Conservation (phyloP, 2,888 invertebrate species). For the Drosophila cyrtoloma region DNA sequence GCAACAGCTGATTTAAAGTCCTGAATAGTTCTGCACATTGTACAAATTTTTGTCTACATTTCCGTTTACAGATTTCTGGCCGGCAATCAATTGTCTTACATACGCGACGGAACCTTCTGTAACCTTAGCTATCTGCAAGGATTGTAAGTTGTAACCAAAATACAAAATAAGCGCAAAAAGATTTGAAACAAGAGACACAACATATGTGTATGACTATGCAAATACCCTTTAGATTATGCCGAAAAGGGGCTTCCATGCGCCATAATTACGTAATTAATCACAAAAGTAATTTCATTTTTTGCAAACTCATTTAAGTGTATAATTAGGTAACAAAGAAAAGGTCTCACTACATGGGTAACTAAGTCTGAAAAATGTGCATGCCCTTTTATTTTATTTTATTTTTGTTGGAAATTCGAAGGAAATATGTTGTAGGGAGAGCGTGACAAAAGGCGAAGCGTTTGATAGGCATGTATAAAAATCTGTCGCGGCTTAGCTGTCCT, state of each 20-base stretch:
- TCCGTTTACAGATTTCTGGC: slow-evolving; percentile 86
- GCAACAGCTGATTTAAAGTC: not conserved
- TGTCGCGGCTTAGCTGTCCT: slow-evolving; percentile 47
- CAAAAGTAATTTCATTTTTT: not conserved
- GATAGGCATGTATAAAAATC: slow-evolving; percentile 47
- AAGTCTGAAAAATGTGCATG: not conserved
- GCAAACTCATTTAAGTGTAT: not conserved
- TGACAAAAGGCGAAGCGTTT: slow-evolving; percentile 9
- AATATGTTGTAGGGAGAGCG: slow-evolving; percentile 13
- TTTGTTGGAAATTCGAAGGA: slow-evolving; percentile 9
- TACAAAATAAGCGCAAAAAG: not conserved
- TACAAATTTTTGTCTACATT: slow-evolving; percentile 9
- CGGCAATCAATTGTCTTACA: slow-evolving; percentile 85
- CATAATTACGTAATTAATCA: not conserved
- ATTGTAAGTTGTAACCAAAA: slow-evolving; percentile 74
- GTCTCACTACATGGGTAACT: not conserved
- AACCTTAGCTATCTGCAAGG: slow-evolving; percentile 85
- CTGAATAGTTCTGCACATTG: slow-evolving; percentile 16
- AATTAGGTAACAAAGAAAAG: not conserved
- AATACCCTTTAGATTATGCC: slow-evolving; percentile 18
- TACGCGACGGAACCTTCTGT: slow-evolving; percentile 86
- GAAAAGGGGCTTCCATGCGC: not conserved
- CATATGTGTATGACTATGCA: slow-evolving; percentile 1
- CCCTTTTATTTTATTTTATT: not conserved
- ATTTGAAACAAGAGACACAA: not conserved